Percentiles rank a stretch among this genome's conserved stretches.
phyloP scores from a whole-genome alignment of 2,797 vertebrate genomes.

The Pangasius mekongensis region DNA sequence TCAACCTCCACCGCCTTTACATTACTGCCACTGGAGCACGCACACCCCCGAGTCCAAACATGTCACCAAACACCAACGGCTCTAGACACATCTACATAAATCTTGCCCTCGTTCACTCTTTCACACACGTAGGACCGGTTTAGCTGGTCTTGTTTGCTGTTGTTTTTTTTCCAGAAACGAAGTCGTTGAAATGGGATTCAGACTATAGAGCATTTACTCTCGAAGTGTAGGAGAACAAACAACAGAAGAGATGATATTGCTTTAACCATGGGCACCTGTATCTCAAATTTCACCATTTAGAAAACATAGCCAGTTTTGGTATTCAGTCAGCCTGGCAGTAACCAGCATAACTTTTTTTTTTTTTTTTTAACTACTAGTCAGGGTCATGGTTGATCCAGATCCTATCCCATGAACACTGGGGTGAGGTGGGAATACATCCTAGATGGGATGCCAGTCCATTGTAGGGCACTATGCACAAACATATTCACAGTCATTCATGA shows the following conservation, averaged over 20 bases:
- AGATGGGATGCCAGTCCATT: neutral
- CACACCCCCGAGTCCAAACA: constrained; percentile 11
- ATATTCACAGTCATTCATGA: neutral
- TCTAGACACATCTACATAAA: neutral
- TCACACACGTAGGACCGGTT: constrained; percentile 37
- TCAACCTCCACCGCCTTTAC: constrained; percentile 11
- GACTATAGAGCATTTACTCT: neutral
- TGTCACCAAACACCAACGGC: constrained; percentile 28
- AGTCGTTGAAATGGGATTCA: neutral
- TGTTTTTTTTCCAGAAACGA: neutral
- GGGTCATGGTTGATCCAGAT: neutral
- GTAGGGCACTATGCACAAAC: neutral
- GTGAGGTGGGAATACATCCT: neutral
- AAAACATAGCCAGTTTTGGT: neutral
- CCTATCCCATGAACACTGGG: neutral
- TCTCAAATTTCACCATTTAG: neutral
- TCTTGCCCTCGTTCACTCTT: neutral
- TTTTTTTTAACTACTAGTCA: neutral
- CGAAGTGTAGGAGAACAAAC: neutral
- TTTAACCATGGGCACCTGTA: neutral
- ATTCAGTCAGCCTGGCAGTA: neutral
- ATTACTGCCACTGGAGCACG: neutral
- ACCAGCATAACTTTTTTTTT: neutral
- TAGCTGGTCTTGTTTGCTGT: constrained; percentile 22
- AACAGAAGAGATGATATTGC: neutral